phyloP scores from a whole-genome alignment of 2,113 vertebrate species.

The Istiophorus platypterus region DNA sequence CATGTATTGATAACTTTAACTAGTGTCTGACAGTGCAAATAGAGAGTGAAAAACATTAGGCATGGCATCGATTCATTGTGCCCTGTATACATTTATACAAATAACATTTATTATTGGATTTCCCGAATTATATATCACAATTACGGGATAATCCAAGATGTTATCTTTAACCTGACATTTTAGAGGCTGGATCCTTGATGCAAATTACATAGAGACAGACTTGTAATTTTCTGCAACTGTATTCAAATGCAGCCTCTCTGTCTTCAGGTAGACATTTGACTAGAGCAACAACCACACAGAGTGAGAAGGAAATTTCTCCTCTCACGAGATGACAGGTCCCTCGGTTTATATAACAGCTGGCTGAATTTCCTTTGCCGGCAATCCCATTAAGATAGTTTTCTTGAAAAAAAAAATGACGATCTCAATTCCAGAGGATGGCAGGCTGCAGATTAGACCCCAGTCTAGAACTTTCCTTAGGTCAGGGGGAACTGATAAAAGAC shows the following conservation, averaged over 20 bases:
- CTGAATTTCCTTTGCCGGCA: conserved; percentile 14
- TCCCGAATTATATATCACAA: not conserved
- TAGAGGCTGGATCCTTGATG: conserved; percentile 8
- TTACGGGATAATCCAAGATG: not conserved
- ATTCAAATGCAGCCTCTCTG: conserved; percentile 5
- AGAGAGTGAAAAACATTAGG: not conserved
- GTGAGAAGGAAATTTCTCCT: conserved; percentile 15
- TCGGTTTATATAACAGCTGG: conserved; percentile 27
- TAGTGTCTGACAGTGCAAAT: not conserved
- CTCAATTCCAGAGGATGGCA: conserved; percentile 39
- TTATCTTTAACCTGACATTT: conserved; percentile 34
- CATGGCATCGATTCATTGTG: not conserved
- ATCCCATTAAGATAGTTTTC: conserved; percentile 30
- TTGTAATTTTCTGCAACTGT: not conserved
- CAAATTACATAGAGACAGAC: not conserved
- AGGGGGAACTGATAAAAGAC: conserved; percentile 45
- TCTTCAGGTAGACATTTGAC: conserved; percentile 18
- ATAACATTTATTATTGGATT: not conserved
- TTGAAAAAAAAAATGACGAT: conserved; percentile 6
- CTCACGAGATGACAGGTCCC: conserved; percentile 19
- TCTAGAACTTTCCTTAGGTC: conserved; percentile 28
- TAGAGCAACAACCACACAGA: not conserved
- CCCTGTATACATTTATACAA: not conserved
- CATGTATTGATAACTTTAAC: not conserved
- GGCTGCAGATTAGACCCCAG: conserved; percentile 39